Base-by-base conservation (phyloP, 2,888 invertebrate species). In the Amiota minor region DNA sequence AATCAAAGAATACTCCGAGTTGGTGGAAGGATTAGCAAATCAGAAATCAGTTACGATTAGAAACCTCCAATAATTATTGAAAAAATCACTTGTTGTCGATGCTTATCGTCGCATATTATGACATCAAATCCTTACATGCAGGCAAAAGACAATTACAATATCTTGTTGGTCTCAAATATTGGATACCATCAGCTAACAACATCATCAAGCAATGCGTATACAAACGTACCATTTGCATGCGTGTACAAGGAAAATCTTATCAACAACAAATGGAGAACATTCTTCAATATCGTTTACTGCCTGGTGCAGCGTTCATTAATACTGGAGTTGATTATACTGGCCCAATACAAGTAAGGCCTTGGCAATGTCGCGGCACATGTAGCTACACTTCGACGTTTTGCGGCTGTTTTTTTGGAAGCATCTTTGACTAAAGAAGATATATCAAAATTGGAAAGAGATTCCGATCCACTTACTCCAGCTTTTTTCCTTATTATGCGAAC, bases 351-450 rank as follows among this genome's bases (percentile, higher is more conserved):
- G 62, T 75, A 8, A n/a, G 67, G 18, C 69, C 73, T 9, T 75
- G 74, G 74, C 77, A 75, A 46, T 74, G 75, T 14, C 74, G 75
- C 11, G 75, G 75, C 4, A 61, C 74, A 86, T 73, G 11, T 86
- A 8, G 83, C 82, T 8, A 72, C 81, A 0, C 73, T 86, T 9
- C 72, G 80, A 1, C 71, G 87, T 4, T 88, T 88, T 64, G 72
- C 76, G 16, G 55, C 16, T n/a, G 1, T 2, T 12, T 45, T 50
- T 68, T 16, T 49, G 50, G 18, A 50, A 20, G 1, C 6, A 50
- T 10, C 49, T 1, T 12, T 50, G 9, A 50, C 53, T 18, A 23
- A 68, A 50, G 68, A 50, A 12, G 55, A 2, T 16, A 56, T 56
- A 1, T 12, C 55, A 56, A 56, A 78, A 11, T 76, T 77, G 69